Evolutionary conservation across 2,888 invertebrate species (phyloP).

Genomic region (Omphaloscelis lunosa): DNA sequence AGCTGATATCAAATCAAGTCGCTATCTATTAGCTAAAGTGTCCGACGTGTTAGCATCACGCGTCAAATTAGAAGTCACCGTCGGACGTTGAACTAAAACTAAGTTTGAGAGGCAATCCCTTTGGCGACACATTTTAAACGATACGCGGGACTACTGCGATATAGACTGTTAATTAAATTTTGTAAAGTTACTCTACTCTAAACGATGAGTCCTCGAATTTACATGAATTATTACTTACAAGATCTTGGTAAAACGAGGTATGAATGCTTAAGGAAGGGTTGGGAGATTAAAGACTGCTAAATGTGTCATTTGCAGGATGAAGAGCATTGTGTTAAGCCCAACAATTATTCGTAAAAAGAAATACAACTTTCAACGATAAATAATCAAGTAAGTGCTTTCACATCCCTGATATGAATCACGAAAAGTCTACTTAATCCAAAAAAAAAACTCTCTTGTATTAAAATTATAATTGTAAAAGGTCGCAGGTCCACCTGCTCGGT

Average conservation of each 20-base stretch:
- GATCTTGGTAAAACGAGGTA: not conserved
- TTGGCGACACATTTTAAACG: constrained; percentile 36
- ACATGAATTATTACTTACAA: constrained; percentile 27
- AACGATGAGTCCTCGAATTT: constrained; percentile 20
- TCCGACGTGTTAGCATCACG: constrained; percentile 63
- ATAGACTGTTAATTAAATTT: constrained; percentile 30
- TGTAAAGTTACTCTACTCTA: constrained; percentile 18
- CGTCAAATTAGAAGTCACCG: constrained; percentile 70
- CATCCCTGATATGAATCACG: constrained; percentile 48
- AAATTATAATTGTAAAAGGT: constrained; percentile 63
- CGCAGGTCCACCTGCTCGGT: constrained; percentile 53
- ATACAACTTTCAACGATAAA: constrained; percentile 35
- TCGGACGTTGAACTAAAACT: constrained; percentile 58
- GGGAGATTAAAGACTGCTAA: not conserved
- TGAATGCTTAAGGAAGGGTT: constrained; percentile 4
- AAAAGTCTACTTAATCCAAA: constrained; percentile 58
- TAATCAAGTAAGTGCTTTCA: constrained; percentile 41
- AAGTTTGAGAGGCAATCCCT: constrained; percentile 56
- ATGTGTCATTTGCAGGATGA: not conserved
- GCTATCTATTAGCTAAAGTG: constrained; percentile 37
- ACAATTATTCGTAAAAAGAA: not conserved
- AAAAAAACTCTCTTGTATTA: constrained; percentile 43
- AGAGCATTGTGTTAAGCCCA: not conserved
- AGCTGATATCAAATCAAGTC: constrained; percentile 36
- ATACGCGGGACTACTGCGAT: constrained; percentile 24